These are phyloP conservation scores for Ceratitis capitata DNA, from an alignment of 1,140 invertebrate genomes.

Conservation along the genomic window DNA sequence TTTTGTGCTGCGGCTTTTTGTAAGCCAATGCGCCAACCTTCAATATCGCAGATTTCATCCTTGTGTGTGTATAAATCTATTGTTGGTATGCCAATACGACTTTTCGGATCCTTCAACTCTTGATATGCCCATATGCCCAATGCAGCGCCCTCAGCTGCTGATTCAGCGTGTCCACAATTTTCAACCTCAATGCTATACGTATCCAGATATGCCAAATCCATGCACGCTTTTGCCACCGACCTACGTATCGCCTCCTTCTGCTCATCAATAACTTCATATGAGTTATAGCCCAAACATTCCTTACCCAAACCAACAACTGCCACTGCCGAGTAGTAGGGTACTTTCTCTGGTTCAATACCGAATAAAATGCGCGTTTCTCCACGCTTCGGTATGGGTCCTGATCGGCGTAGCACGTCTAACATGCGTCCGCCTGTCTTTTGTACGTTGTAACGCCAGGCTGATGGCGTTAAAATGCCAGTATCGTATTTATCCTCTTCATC, in stretches of 20 bases:
- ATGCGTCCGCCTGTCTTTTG: constrained; percentile 57
- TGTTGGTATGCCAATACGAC: constrained; percentile 52
- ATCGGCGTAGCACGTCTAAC: constrained; percentile 59
- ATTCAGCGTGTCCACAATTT: constrained; percentile 76
- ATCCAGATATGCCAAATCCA: constrained; percentile 64
- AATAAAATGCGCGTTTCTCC: constrained; percentile 59
- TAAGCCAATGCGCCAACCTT: constrained; percentile 77
- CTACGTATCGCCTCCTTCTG: constrained; percentile 75
- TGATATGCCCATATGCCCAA: constrained; percentile 67
- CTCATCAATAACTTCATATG: constrained; percentile 74
- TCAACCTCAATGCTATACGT: constrained; percentile 76
- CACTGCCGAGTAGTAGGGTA: constrained; percentile 70
- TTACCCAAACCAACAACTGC: constrained; percentile 79
- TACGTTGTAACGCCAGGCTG: constrained; percentile 56
- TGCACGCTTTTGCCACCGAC: constrained; percentile 74
- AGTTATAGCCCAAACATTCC: constrained; percentile 69
- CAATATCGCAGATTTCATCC: constrained; percentile 66
- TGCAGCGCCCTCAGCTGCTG: constrained; percentile 78
- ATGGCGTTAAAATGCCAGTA: constrained; percentile 56
- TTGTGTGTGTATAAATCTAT: constrained; percentile 63
- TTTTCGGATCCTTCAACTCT: constrained; percentile 62
- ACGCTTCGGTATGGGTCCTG: constrained; percentile 59
- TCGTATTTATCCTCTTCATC: constrained; percentile 61
- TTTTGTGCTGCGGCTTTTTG: constrained; percentile 86
- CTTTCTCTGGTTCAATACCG: constrained; percentile 65